Percentiles rank a stretch among this genome's conserved stretches.
Conservation (phyloP, 2,797 vertebrate species). For the Epinephelus awoara region DNA sequence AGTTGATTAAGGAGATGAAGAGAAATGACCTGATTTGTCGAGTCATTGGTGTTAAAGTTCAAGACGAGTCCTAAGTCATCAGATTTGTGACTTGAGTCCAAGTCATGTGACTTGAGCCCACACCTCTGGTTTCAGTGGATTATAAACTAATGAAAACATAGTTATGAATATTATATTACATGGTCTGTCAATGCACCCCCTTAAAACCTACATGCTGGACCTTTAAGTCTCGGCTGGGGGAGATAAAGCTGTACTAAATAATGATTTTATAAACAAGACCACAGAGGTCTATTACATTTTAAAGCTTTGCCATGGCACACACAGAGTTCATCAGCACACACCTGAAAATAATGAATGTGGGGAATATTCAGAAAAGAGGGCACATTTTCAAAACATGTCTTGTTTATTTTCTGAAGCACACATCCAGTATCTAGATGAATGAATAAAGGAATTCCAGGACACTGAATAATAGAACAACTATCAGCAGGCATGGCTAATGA, state of each 20-base stretch:
- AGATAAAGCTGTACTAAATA: neutral
- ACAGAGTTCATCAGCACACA: conserved; percentile 1
- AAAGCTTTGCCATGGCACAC: conserved; percentile 5
- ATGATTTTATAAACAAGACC: conserved; percentile 20
- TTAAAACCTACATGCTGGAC: too few relatives aligned
- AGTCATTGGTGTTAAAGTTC: too few relatives aligned
- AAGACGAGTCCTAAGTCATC: too few relatives aligned
- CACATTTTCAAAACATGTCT: conserved; percentile 80
- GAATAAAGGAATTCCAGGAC: conserved; percentile 79
- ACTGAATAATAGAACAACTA: conserved; percentile 78
- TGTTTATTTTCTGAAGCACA: conserved; percentile 88
- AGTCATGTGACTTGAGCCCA: too few relatives aligned
- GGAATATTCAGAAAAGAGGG: conserved; percentile 41
- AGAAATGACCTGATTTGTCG: too few relatives aligned
- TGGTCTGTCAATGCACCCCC: too few relatives aligned
- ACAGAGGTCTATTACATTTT: neutral
- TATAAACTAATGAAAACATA: too few relatives aligned
- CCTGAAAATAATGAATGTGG: conserved; percentile 8
- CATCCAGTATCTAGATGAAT: conserved; percentile 86
- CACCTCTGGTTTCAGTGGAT: too few relatives aligned
- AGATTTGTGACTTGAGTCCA: too few relatives aligned
- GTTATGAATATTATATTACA: too few relatives aligned
- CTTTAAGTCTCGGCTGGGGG: neutral
- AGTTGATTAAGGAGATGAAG: too few relatives aligned
- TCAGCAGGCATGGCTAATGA: conserved; percentile 83